Evolutionary conservation across 2,888 invertebrate species (phyloP), one percentile per base, ranked within the genome.

Genomic region (Eristalis arbustorum): DNA sequence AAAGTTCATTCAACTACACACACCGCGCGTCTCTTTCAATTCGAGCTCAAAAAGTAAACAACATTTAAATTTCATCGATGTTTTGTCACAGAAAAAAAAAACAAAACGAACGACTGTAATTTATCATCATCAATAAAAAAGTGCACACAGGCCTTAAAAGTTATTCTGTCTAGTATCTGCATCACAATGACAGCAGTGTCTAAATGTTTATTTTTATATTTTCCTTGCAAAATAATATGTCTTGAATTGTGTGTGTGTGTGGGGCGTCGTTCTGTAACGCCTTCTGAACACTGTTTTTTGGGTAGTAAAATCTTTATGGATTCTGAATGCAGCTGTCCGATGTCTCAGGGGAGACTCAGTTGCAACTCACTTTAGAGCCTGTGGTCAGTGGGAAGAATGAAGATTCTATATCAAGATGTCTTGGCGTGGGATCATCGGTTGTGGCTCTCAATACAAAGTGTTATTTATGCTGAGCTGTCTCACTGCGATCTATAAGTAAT

Each of bases 271-370:
- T 79, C 66, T 25, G 61, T 49, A 71, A 79, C 79, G 84, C 79
- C 79, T 75, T 67, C 71, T 56, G 66, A 57, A 72, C 76, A 81
- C 81, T 1, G 6, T 31, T 31, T 31, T 72, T 67, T 10, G 63
- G 49, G 66, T 68, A 77, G 81, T 85, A 85, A 85, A 85, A 77
- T 81, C 81, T 81, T 18, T 81, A 81, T 77, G 69, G 69, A 85
- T 81, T 68, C 73, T 64, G 61, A 37, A 37, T 13, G 37, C 31
- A 59, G 59, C n/a, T n/a, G 59, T 13, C 1, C 11, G 14, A 31
- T 8, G 31, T 31, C 31, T 31, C 31, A 31, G 8, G 31, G 31
- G 31, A 31, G 31, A 31, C 31, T 31, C 10, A 31, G 6, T 31
- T 4, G 1, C 6, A 31, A 25, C 49, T 56, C 68, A 84, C 61